A percentile compares a stretch with the other conserved stretches of the same genome.
Conservation (phyloP, 1,140 invertebrate species). For the Heliconius nattereri region DNA sequence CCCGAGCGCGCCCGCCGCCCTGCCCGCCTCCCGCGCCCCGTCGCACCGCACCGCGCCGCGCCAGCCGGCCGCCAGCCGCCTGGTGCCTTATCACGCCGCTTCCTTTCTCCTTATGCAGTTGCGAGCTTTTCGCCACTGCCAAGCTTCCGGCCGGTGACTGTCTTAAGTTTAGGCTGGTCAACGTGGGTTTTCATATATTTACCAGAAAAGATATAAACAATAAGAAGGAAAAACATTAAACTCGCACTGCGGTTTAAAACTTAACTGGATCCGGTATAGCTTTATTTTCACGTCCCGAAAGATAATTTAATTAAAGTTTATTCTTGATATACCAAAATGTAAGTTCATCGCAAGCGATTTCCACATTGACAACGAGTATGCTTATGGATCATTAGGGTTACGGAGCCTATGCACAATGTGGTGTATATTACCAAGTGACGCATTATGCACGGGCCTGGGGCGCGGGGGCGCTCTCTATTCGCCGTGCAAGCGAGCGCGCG, state of each 20-base stretch:
- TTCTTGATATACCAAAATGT: too few relatives aligned
- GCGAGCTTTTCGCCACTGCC: slow-evolving; percentile 79
- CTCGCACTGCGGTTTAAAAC: neutral
- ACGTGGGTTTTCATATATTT: slow-evolving; percentile 41
- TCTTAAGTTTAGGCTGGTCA: slow-evolving; percentile 69
- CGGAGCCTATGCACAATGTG: neutral
- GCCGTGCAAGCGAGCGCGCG: slow-evolving; percentile 57
- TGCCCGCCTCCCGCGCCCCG: neutral
- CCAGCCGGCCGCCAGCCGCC: slow-evolving; percentile 51
- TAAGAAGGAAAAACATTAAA: neutral
- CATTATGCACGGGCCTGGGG: slow-evolving; percentile 2
- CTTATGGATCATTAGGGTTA: neutral
- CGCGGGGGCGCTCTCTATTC: slow-evolving; percentile 21
- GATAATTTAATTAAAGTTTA: neutral
- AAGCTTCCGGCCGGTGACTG: slow-evolving; percentile 76
- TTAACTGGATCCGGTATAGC: neutral
- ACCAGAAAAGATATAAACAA: neutral
- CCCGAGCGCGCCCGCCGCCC: neutral
- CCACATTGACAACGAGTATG: too few relatives aligned
- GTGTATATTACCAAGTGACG: neutral
- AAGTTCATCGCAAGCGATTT: too few relatives aligned
- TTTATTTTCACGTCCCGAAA: neutral
- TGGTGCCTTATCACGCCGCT: slow-evolving; percentile 76
- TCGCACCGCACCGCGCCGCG: slow-evolving; percentile 33
- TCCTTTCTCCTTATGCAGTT: slow-evolving; percentile 80